Percentiles rank a stretch among this genome's conserved stretches.
Conservation (phyloP, 2,797 vertebrate species). For the Aselliscus stoliczkanus region DNA sequence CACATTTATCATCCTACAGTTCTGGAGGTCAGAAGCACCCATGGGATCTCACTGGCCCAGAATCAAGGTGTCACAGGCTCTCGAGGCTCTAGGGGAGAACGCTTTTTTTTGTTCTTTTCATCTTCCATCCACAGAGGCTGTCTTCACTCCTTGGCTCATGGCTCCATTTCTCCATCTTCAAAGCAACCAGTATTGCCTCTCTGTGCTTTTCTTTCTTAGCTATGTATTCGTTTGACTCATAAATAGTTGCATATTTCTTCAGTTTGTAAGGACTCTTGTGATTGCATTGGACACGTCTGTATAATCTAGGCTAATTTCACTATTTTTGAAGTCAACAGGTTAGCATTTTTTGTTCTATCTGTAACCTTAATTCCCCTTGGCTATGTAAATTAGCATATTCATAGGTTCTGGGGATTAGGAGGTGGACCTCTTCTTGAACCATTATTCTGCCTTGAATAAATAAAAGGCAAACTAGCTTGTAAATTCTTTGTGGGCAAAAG, state of each 20-base stretch:
- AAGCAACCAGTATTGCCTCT: neutral
- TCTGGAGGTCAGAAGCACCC: neutral
- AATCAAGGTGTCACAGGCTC: neutral
- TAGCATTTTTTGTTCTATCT: neutral
- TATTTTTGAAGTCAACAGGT: neutral
- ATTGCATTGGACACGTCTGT: neutral
- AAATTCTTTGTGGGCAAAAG: neutral
- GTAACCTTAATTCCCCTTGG: neutral
- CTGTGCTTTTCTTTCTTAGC: neutral
- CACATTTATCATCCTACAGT: neutral
- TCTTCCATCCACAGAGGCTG: neutral
- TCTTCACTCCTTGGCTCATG: neutral
- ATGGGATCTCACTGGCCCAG: neutral
- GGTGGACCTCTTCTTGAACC: neutral
- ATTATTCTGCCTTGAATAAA: constrained; percentile 24
- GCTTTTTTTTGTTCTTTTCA: too few relatives aligned
- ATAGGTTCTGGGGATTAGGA: neutral
- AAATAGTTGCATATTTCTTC: neutral
- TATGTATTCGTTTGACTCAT: neutral
- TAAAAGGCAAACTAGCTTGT: neutral
- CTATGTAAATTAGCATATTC: neutral
- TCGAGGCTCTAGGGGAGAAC: neutral
- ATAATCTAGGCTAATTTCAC: neutral
- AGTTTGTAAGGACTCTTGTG: neutral
- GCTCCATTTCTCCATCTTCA: neutral